These are phyloP conservation scores for Neomicropteryx cornuta DNA, from an alignment of 1,140 invertebrate species.

Conservation along the genomic window DNA sequence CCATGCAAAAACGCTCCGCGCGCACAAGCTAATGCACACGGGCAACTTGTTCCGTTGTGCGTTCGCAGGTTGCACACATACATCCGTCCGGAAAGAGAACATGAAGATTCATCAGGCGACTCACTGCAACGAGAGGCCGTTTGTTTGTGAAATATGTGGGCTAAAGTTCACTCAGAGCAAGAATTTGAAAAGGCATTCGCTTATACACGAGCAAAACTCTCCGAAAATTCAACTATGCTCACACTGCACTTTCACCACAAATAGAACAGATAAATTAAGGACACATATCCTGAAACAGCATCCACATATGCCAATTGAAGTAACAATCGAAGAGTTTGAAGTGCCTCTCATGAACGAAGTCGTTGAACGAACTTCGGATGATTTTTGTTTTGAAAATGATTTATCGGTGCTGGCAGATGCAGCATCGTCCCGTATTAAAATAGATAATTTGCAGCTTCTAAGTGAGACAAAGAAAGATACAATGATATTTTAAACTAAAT, in stretches of 20 bases:
- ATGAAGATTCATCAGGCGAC: constrained; percentile 40
- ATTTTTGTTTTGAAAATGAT: constrained; percentile 8
- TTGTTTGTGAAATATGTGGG: constrained; percentile 40
- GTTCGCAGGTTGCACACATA: constrained; percentile 35
- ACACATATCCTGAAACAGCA: constrained; percentile 36
- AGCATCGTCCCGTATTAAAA: constrained; percentile 13
- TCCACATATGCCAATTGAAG: constrained; percentile 26
- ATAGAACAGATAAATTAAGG: constrained; percentile 44
- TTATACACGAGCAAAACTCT: constrained; percentile 28
- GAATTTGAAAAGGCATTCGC: constrained; percentile 36
- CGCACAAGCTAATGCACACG: constrained; percentile 42
- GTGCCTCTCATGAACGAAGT: constrained; percentile 10
- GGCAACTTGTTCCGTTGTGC: constrained; percentile 43
- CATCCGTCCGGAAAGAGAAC: constrained; percentile 38
- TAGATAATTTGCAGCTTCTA: too few species aligned
- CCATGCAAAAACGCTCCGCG: constrained; percentile 45
- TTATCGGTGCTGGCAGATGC: constrained; percentile 14
- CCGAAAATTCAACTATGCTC: constrained; percentile 23
- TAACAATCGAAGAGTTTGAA: constrained; percentile 24
- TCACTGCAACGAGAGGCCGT: constrained; percentile 42
- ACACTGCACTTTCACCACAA: constrained; percentile 38
- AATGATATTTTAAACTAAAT: too few species aligned
- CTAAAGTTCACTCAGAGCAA: constrained; percentile 38
- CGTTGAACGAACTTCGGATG: neutral
- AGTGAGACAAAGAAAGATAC: too few species aligned